Evolutionary conservation across 30 jellyfish, hydroid and myxozoan species (phyloP), one percentile per base, ranked within the genome.

Genomic region (Cassiopea xamachana): DNA sequence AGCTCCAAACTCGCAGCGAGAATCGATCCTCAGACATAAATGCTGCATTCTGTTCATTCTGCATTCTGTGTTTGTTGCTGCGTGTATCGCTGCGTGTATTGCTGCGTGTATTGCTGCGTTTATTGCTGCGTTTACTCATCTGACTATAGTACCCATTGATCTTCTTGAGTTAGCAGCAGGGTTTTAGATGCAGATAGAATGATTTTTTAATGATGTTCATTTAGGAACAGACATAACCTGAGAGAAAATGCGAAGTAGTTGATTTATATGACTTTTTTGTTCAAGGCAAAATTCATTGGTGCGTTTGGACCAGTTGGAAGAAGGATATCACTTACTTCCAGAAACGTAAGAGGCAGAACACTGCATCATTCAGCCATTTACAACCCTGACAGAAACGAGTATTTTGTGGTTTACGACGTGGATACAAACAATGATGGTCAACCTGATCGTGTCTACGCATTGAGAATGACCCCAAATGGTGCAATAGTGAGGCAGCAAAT

Each of bases 401-500:
- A 90, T 73, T 84, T 90, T 51, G 86, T 90, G 19, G 97, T 80
- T 3, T 90, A 83, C 81, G 97, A 90, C 69, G 86, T 90, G 58
- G 97, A 90, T 67, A 74, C 91, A 45, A 90, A 90, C 69, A 13
- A 39, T 27, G 93, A 90, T 69, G 90, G 93, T 12, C 60, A 83
- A 61, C 97, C 97, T 1, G 93, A 90, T 48, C 91, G 97, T 5
- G 44, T 90, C 1, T 83, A 55, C 69, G 73, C 82, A 39, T 68
- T 83, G n/a, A 84, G 92, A 39, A 55, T 88, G 74, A 7, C 86
- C 58, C 90, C 90, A 14, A 27, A n/a, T 46, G 95, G 95, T 8
- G 39, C 48, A 12, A 79, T 88, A 7, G 82, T 88, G 12, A 79
- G 95, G 1, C 69, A 85, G 51, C 51, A 77, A 49, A 60, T 88